Evolutionary conservation across 2,888 invertebrate genomes (phyloP).

Genomic region (Spilarctia lutea): DNA sequence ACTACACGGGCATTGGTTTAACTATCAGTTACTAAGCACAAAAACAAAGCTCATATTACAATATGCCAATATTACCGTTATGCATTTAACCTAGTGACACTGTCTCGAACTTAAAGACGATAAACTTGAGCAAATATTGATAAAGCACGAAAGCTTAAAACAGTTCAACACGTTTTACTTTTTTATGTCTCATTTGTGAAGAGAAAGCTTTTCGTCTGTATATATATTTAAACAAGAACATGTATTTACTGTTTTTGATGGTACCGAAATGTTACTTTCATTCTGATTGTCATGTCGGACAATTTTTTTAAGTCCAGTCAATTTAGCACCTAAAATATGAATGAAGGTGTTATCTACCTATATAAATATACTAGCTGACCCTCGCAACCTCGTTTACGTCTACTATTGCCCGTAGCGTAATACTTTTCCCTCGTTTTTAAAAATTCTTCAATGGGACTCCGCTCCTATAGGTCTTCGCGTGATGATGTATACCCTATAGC

Average conservation of each 20-base stretch:
- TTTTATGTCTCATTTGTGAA: background rate
- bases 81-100: conserved; percentile 53
- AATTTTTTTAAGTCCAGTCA: too few species aligned
- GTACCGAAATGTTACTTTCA: background rate
- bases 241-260: background rate
- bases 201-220: conserved; percentile 7
- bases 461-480: too few species aligned
- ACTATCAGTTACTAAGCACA: background rate
- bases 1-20: background rate
- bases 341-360: too few species aligned
- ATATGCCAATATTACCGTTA: conserved; percentile 37
- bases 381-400: too few species aligned
- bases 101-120: conserved; percentile 25
- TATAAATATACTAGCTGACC: too few species aligned
- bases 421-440: too few species aligned
- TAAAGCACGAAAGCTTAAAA: conserved; percentile 8
- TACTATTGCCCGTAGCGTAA: too few species aligned
- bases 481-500: too few species aligned
- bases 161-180: conserved; percentile 1
- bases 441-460: too few species aligned
- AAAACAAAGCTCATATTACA: conserved; percentile 20
- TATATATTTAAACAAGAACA: background rate
- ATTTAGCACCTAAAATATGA: too few species aligned
- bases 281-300: background rate
- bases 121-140: conserved; percentile 32